Conservation (phyloP, 2,888 invertebrate species). For the Amblyjoppa fuscipennis region DNA sequence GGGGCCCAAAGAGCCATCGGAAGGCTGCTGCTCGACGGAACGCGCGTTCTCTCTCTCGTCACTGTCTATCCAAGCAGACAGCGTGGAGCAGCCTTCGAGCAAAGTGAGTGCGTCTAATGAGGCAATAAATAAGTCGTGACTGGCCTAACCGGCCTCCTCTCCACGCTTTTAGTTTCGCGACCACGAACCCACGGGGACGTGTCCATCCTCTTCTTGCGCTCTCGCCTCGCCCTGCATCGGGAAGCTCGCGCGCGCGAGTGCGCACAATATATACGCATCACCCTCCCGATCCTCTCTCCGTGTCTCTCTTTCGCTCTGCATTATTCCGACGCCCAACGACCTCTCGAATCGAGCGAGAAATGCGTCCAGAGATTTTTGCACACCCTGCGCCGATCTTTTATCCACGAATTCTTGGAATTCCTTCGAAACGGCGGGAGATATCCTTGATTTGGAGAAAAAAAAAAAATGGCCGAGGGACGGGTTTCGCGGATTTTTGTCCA, state of each 20-base stretch:
- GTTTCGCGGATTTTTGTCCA: too few relatives aligned
- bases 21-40: slow-evolving; percentile 40
- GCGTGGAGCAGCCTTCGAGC: slow-evolving; percentile 84
- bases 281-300: slow-evolving; percentile 34
- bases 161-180: slow-evolving; percentile 82
- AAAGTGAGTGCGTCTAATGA: slow-evolving; percentile 85
- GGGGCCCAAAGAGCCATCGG: slow-evolving; percentile 36
- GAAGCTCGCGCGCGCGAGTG: slow-evolving; percentile 28
- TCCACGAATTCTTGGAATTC: slow-evolving; percentile 29
- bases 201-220: slow-evolving; percentile 77
- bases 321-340: slow-evolving; percentile 18
- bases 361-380: slow-evolving; percentile 31
- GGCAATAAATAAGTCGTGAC: slow-evolving; percentile 85
- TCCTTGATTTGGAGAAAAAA: not conserved
- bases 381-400: slow-evolving; percentile 4
- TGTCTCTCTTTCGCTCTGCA: slow-evolving; percentile 30
- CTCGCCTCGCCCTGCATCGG: slow-evolving; percentile 70
- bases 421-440: not conserved
- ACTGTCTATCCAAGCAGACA: slow-evolving; percentile 85
- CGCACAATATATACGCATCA: too few relatives aligned
- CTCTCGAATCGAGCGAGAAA: slow-evolving; percentile 36
- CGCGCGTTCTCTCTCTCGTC: slow-evolving; percentile 79
- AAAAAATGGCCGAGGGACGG: not conserved
- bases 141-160: slow-evolving; percentile 83
- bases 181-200: slow-evolving; percentile 75